Conservation (phyloP, 2,888 invertebrate species). For the Cantharis nigra region DNA sequence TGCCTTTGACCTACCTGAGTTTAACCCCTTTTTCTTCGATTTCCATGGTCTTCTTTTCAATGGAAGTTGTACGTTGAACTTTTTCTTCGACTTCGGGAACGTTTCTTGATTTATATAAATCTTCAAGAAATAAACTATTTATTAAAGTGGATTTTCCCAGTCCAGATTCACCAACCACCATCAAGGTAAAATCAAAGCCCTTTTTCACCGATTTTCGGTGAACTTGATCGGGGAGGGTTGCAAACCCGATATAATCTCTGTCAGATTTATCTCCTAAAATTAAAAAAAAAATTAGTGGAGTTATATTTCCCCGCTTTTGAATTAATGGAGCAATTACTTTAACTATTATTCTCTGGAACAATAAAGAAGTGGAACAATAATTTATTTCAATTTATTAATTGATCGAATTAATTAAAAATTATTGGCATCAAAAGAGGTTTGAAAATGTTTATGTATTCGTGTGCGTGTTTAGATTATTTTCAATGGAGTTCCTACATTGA, state of each 20-base stretch:
- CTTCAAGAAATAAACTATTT: constrained; percentile 92
- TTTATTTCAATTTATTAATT: neutral
- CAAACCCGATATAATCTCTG: constrained; percentile 90
- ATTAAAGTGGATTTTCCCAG: constrained; percentile 94
- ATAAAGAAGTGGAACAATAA: neutral
- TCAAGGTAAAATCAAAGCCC: constrained; percentile 94
- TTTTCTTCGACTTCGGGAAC: constrained; percentile 67
- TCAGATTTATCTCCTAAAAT: constrained; percentile 52
- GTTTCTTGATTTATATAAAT: constrained; percentile 86
- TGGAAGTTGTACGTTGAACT: constrained; percentile 71
- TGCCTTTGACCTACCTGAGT: constrained; percentile 59
- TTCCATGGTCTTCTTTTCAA: constrained; percentile 86
- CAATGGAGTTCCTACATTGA: neutral
- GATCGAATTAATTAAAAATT: neutral
- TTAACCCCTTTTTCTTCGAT: constrained; percentile 94
- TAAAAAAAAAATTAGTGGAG: neutral
- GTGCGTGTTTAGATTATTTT: neutral
- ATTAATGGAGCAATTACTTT: neutral
- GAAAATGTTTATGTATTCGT: neutral
- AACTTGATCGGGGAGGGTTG: constrained; percentile 93
- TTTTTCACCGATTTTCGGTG: constrained; percentile 95
- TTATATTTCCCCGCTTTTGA: too few species aligned
- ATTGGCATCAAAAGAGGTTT: neutral
- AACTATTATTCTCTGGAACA: neutral
- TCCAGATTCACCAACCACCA: constrained; percentile 95